Conservation (phyloP, 2,888 invertebrate genomes). For the Zaprionus bogoriensis region DNA sequence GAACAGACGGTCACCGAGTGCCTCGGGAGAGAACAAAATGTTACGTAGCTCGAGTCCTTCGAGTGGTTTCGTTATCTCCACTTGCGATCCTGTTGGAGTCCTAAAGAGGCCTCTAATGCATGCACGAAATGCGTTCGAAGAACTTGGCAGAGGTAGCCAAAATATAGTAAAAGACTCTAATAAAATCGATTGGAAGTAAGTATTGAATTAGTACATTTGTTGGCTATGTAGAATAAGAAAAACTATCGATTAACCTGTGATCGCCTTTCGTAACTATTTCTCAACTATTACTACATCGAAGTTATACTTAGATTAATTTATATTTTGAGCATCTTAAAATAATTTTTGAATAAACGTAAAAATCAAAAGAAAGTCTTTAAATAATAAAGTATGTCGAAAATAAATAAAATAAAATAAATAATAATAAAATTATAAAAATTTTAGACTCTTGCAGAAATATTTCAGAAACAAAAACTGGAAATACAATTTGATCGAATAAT, state of each 20-base stretch:
- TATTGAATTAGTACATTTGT: background rate
- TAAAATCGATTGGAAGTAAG: background rate
- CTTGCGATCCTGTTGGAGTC: background rate
- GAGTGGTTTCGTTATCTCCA: background rate
- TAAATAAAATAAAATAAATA: background rate
- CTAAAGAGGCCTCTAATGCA: background rate
- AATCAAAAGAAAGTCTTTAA: too few species aligned
- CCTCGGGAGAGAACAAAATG: background rate
- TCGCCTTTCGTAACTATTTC: too few species aligned
- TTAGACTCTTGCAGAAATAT: background rate
- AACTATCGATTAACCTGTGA: too few species aligned
- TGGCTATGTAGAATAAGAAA: too few species aligned
- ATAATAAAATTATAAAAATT: background rate
- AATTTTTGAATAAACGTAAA: too few species aligned
- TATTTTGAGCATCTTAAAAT: too few species aligned
- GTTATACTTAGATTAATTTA: too few species aligned
- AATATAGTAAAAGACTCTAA: too few species aligned
- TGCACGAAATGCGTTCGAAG: background rate
- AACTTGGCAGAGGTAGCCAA: background rate
- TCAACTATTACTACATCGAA: too few species aligned
- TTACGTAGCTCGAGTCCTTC: background rate
- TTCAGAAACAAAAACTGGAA: too few species aligned
- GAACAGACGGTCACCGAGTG: conserved; percentile 21
- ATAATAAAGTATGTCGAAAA: too few species aligned
- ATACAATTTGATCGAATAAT: too few species aligned